Base-by-base conservation (phyloP, 2,113 vertebrate genomes). In the Cyanoderma ruficeps region DNA sequence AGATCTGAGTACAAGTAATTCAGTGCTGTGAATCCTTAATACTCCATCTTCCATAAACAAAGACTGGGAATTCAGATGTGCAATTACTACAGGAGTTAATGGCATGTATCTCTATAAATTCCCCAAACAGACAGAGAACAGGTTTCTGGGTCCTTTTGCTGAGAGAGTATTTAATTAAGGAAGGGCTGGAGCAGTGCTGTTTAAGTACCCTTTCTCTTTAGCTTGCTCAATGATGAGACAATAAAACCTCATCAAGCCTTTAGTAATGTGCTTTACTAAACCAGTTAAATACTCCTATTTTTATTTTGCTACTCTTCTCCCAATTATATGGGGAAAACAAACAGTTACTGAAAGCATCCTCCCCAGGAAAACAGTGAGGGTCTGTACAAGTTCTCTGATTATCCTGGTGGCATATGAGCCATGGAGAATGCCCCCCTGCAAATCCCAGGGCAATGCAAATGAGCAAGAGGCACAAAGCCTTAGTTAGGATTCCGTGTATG, bases 261-360 rank as follows among this genome's bases (percentile, higher is more conserved):
- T 69, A 81, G 64, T 65, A 97, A 93, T 84, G 82, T 94, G 89
- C 91, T 95, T 93, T 94, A 61, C 28, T 44, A 76, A 85, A 83
- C 55, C 89, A 83, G 87, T 94, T 94, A 96, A 79, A 97, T 78
- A 61, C 33, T 57, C 77, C 67, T 97, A 61, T 96, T 98, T 97
- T 97, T 92, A 92, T 95, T 96, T 96, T 93, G 60, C 76, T 90
- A 44, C 72, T 89, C 50, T 86, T 85, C 65, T 87, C 56, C 30
- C 9, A 65, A 46, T 96, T 94, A 89, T 69, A 79, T 27, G n/a
- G 52, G 70, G 87, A 82, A 94, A 94, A 74, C 63, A 64, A 93
- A 84, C 52, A 90, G 57, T 95, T 82, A 16, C 44, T 7, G 33
- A 91, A 88, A 89, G 86, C 93, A 93, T 87, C 87, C 89, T 97